A percentile compares a stretch with the other conserved stretches of the same genome.
Evolutionary conservation across 2,888 invertebrate genomes (phyloP).

Genomic region (Andrena hattorfiana): DNA sequence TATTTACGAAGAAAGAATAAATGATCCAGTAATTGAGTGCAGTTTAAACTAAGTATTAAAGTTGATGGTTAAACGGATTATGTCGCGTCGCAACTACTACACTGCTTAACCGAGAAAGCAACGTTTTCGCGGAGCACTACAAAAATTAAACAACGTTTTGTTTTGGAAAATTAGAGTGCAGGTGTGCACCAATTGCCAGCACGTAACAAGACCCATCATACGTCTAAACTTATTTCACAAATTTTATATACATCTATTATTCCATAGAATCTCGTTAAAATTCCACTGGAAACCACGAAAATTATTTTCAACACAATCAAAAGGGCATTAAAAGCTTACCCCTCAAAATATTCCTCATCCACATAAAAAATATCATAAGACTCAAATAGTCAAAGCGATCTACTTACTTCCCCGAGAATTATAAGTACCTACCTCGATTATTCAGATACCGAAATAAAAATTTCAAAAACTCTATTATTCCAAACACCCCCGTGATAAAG

Average conservation of each 20-base stretch:
- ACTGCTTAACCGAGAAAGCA: constrained; percentile 28
- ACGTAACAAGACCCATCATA: background rate
- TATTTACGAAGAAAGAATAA: constrained; percentile 17
- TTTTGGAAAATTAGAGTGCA: background rate
- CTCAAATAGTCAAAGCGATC: too few species aligned
- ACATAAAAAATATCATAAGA: too few species aligned
- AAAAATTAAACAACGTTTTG: constrained; percentile 45
- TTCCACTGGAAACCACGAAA: too few species aligned
- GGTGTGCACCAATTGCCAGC: background rate
- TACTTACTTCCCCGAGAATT: too few species aligned
- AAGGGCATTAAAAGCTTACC: too few species aligned
- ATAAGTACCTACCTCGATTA: too few species aligned
- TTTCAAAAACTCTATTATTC: background rate
- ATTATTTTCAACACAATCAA: too few species aligned
- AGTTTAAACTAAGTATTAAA: constrained; percentile 22
- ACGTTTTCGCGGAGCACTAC: constrained; percentile 16
- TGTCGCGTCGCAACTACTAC: constrained; percentile 10
- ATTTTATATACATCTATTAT: too few species aligned
- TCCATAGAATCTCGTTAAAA: too few species aligned
- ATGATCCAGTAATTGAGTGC: constrained; percentile 22
- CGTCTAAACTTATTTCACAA: background rate
- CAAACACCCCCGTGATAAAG: background rate
- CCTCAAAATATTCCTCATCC: too few species aligned
- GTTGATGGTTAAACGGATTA: constrained; percentile 35
- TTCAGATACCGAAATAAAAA: too few species aligned